phyloP scores from a whole-genome alignment of 2,888 invertebrate genomes.

The Hipparchia semele region DNA sequence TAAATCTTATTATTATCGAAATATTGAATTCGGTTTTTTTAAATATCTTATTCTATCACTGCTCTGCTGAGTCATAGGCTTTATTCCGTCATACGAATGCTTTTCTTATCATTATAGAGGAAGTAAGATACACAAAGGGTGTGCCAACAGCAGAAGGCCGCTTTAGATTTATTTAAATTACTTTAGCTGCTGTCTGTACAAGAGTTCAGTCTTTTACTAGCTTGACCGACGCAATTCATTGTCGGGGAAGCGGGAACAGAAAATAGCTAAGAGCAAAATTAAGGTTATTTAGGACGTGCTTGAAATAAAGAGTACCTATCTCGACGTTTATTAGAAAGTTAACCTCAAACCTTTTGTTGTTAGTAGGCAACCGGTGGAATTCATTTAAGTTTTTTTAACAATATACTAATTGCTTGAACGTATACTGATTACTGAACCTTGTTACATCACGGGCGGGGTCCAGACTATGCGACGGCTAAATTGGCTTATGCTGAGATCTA shows the following conservation, averaged over 20 bases:
- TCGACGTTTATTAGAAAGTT: constrained; percentile 42
- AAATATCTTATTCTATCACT: too few relatives aligned
- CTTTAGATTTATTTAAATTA: neutral
- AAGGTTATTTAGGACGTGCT: constrained; percentile 43
- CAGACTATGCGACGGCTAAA: too few relatives aligned
- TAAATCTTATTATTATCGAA: too few relatives aligned
- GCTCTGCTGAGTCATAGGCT: too few relatives aligned
- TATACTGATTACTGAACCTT: too few relatives aligned
- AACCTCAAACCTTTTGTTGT: constrained; percentile 25
- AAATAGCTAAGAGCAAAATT: constrained; percentile 42
- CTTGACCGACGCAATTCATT: constrained; percentile 42
- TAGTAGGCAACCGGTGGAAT: constrained; percentile 4
- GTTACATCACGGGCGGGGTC: too few relatives aligned
- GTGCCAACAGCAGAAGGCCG: neutral
- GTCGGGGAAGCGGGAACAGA: constrained; percentile 41
- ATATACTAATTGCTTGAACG: too few relatives aligned
- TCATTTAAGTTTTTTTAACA: neutral
- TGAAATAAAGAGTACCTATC: constrained; percentile 41
- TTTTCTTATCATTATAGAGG: too few relatives aligned
- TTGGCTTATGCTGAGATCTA: too few relatives aligned
- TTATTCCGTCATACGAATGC: too few relatives aligned
- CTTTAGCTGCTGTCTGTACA: constrained; percentile 30
- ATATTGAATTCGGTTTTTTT: too few relatives aligned
- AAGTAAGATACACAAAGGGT: too few relatives aligned
- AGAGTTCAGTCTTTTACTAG: constrained; percentile 35